These are phyloP conservation scores for Mastomys coucha DNA, from an alignment of 2,113 vertebrate genomes.

Conservation along the genomic window DNA sequence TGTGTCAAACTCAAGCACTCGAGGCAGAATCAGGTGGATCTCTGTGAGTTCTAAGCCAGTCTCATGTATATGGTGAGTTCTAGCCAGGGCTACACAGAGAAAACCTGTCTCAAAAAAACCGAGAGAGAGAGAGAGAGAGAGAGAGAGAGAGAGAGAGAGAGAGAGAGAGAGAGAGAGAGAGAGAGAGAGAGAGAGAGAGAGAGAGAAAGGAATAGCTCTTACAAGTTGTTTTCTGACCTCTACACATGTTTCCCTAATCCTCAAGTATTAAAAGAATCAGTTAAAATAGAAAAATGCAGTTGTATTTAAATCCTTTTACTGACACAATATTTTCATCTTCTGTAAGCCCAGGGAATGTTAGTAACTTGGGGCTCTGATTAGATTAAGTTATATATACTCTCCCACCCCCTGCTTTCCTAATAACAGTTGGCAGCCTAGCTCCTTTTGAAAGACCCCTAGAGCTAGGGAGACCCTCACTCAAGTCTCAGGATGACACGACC, in stretches of 20 bases:
- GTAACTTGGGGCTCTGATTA: not conserved
- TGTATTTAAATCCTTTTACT: not conserved
- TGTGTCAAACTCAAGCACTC: not conserved
- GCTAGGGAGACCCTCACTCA: too few species aligned
- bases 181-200: too few species aligned
- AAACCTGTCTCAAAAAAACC: not conserved
- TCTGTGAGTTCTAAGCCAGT: not conserved
- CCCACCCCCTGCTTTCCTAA: not conserved
- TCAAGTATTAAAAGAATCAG: not conserved
- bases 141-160: too few species aligned
- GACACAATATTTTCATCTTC: not conserved
- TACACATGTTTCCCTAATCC: not conserved
- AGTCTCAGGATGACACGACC: too few species aligned
- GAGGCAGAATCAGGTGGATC: not conserved
- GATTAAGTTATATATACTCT: not conserved
- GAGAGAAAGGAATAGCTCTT: not conserved
- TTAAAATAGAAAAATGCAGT: not conserved
- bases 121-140: too few species aligned
- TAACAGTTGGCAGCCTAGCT: not conserved
- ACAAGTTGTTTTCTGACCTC: not conserved
- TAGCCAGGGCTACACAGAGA: not conserved
- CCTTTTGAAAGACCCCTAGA: too few species aligned
- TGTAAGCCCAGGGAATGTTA: not conserved
- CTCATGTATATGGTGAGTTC: not conserved
- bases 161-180: too few species aligned